phyloP scores from a whole-genome alignment of 2,797 vertebrate genomes.

The Pogonophryne albipinna region DNA sequence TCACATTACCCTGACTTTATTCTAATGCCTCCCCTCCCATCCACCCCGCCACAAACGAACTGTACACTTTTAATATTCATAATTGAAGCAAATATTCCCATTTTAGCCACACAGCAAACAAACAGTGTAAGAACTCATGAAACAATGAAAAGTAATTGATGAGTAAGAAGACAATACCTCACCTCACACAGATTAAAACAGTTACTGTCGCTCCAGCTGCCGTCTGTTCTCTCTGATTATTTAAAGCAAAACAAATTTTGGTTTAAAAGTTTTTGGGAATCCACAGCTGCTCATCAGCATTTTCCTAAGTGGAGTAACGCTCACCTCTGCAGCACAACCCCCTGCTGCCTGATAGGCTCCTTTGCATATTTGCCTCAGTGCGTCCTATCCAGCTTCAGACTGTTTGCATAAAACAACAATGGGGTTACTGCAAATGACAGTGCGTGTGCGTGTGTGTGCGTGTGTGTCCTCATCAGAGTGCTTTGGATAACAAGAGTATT shows the following conservation, averaged over 20 bases:
- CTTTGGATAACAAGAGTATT: constrained; percentile 41
- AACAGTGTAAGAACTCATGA: neutral
- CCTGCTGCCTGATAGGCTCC: constrained; percentile 63
- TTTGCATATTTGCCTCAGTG: constrained; percentile 83
- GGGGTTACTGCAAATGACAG: constrained; percentile 77
- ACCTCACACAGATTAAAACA: constrained; percentile 44
- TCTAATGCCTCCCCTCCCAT: constrained; percentile 89
- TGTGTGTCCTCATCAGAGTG: neutral
- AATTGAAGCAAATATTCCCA: constrained; percentile 76
- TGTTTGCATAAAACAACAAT: constrained; percentile 91
- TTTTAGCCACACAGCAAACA: neutral
- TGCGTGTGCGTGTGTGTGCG: constrained; percentile 2
- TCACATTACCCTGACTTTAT: constrained; percentile 92
- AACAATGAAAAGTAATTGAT: neutral
- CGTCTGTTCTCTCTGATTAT: constrained; percentile 22
- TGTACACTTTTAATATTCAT: constrained; percentile 89
- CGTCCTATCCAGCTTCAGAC: constrained; percentile 84
- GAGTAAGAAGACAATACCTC: constrained; percentile 40
- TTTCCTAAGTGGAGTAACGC: constrained; percentile 83
- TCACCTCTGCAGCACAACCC: constrained; percentile 74
- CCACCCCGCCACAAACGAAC: constrained; percentile 83
- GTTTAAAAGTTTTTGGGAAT: constrained; percentile 69
- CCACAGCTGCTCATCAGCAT: constrained; percentile 77
- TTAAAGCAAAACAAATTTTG: constrained; percentile 36
- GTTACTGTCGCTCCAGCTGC: constrained; percentile 18